Conservation (phyloP, 2,888 invertebrate genomes). For the Pristionchus entomophagus region DNA sequence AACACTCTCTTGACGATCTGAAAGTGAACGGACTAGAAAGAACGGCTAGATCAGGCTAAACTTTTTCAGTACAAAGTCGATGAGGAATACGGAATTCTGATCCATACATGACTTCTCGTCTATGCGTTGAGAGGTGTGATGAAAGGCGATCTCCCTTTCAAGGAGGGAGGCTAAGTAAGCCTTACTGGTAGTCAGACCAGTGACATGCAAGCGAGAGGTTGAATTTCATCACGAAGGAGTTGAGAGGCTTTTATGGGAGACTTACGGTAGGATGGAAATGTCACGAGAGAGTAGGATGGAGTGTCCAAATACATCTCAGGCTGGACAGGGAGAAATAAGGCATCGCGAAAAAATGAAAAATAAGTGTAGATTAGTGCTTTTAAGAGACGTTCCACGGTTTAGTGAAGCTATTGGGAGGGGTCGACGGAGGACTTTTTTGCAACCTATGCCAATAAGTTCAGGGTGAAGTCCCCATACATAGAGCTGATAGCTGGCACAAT, state of each 20-base stretch:
- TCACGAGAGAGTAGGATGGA: background rate
- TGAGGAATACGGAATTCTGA: background rate
- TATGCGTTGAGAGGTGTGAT: background rate
- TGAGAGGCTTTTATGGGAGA: background rate
- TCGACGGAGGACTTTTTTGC: too few relatives aligned
- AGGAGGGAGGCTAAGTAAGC: background rate
- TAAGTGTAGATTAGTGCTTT: too few relatives aligned
- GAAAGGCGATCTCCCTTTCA: background rate
- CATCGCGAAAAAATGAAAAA: too few relatives aligned
- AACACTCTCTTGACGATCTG: too few relatives aligned
- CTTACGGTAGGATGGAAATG: background rate
- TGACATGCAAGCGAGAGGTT: constrained; percentile 11
- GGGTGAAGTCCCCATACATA: too few relatives aligned
- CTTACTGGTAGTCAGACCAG: background rate
- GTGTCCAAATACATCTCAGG: background rate
- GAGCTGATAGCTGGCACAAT: too few relatives aligned
- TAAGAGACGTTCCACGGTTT: too few relatives aligned
- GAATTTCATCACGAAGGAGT: background rate
- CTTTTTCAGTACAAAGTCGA: background rate
- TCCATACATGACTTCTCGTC: background rate
- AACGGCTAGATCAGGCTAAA: too few relatives aligned
- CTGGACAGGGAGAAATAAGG: too few relatives aligned
- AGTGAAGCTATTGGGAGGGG: too few relatives aligned
- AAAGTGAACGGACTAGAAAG: too few relatives aligned
- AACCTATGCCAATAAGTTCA: too few relatives aligned